Base-by-base conservation (phyloP, 2,113 vertebrate genomes). In the Syrmaticus mikado region DNA sequence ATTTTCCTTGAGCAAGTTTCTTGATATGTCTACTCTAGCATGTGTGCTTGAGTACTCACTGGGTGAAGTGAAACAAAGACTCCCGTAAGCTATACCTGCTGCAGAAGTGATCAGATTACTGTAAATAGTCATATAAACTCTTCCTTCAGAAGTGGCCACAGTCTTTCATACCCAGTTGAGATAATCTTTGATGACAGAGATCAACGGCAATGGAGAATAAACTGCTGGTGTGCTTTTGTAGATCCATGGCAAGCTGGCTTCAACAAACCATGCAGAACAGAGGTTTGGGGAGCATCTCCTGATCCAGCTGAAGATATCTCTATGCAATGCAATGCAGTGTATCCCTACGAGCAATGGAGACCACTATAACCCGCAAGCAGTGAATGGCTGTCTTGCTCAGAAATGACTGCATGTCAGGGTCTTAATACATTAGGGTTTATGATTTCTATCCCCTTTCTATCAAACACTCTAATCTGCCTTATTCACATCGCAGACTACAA, bases 331-430 rank as follows among this genome's bases (percentile, higher is more conserved):
- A 48, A 12, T 48, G 43, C 43, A 45, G 21, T 48, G 46, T 21
- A 48, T 48, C 46, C 46, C 22, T 60, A 48, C 4, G 55, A 82
- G 27, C 16, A 7, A 21, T 18, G 16, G 28, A 55, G 14, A 16
- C 1, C 48, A 3, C 24, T 2, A 2, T 53, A 1, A 2, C 13
- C 20, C 61, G 7, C 11, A 43, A n/a, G 22, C 1, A 68, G 50
- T 61, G 87, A 73, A 81, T 21, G 16, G 8, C 7, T 4, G 8
- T 27, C n/a, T 67, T 57, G 3, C 7, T 86, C n/a, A 57, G 12
- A 17, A 70, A 8, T 40, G 60, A 60, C 22, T 36, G 22, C 4
- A 14, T 28, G 48, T 38, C 43, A 79, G 13, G 20, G 20, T 87
- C 45, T 70, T 41, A 36, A 67, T 46, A 34, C 5, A n/a, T 40